Evolutionary conservation across 23 tunicate genomes (phyloP), one percentile per base, ranked within the genome.

Genomic region (Halocynthia aurantium): DNA sequence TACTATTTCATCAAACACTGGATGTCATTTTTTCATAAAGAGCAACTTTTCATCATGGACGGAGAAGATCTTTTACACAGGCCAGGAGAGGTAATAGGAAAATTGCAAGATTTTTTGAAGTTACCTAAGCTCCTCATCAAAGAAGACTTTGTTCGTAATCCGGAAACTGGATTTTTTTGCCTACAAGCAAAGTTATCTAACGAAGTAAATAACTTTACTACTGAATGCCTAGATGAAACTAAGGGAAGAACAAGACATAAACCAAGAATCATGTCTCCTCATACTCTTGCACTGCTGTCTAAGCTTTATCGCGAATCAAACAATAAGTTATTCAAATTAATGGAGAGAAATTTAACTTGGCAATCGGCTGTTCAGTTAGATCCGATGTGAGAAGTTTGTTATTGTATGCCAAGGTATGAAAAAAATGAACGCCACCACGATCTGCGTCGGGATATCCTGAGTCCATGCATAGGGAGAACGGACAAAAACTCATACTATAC

Each of bases 101-200:
- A 65, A 49, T 5, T 65, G 31, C 70, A 65, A 65, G 70, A 65
- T 65, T 65, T 65, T 65, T 49, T 65, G 31, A 49, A 65, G 31
- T 20, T 65, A 20, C 70, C 70, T 10, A 65, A 65, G 31, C 9
- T 65, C 10, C 9, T 65, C 22, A 20, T 65, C 10, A 65, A 65
- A 65, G 70, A 65, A 15, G 70, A 65, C 19, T 65, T 65, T 15
- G 70, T 65, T 11, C 70, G 70, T 5, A 65, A 65, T 65, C n/a
- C 22, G 19, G 31, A 65, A 9, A 65, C 70, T 65, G 70, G 70
- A 15, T 65, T 65, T 49, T 65, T 65, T 15, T 65, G 70, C 31
- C 31, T 65, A 9, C 22, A 65, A 0, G 6, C 70, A 15, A 65
- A 65, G 5, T 65, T 40, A 49, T 65, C 70, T 15, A 65, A 49